Evolutionary conservation across 2,113 vertebrate genomes (phyloP), one percentile per base, ranked within the genome.

Genomic region (Myxocyprinus asiaticus): DNA sequence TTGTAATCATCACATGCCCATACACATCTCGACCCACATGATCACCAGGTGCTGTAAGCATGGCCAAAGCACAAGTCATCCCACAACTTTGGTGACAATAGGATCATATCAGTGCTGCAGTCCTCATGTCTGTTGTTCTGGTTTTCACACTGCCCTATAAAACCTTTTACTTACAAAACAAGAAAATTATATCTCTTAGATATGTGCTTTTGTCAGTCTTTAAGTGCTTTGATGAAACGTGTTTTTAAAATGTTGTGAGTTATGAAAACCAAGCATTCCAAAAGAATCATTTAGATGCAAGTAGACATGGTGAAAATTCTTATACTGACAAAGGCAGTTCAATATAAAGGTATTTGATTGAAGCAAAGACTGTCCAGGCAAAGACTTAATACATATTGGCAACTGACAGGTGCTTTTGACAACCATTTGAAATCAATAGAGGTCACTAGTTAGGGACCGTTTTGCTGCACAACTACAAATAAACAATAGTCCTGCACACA

Each of bases 11-110:
- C 73, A 65, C 73, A 76, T 76, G 73, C 48, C 73, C 73, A 65
- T 65, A 76, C 73, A 76, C 73, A 76, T 76, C 61, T 45, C 61
- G 17, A 62, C 73, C 73, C 62, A 76, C 73, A 76, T 76, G 73
- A 76, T 43, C 62, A 7, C 73, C 73, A 76, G 73, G 73, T 76
- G 73, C 73, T 76, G 62, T 53, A 33, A 76, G 73, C 59, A 64
- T 65, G 62, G 12, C 62, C 33, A 76, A 76, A 44, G 62, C 73
- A 76, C 61, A 64, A 76, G 61, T 76, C 62, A 76, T 76, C 73
- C 62, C 73, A 76, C 62, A 53, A 76, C 73, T 65, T 10, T 11
- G 48, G 48, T 42, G 33, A 65, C 73, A 53, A 44, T 51, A n/a
- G 50, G 10, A 55, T 44, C 68, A 44, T 44, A n/a, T 43, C 51